Conservation (phyloP, 2,888 invertebrate genomes). For the Agelastica alni region DNA sequence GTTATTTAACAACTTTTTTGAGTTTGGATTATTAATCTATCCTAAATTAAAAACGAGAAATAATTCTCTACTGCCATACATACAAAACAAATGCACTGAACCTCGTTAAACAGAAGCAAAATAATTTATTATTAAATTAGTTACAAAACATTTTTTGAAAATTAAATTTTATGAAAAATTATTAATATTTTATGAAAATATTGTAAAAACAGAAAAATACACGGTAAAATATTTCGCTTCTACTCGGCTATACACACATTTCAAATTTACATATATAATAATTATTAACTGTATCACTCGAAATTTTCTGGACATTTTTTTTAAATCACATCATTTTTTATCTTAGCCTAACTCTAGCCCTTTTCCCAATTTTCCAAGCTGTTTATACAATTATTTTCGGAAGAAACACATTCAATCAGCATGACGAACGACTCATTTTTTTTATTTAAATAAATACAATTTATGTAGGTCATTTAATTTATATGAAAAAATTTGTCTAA, state of each 20-base stretch:
- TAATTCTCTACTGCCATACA: too few species aligned
- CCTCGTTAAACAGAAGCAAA: neutral
- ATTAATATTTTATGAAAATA: too few species aligned
- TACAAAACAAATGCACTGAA: neutral
- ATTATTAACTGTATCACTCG: constrained; percentile 8
- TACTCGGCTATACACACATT: neutral
- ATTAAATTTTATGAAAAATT: neutral
- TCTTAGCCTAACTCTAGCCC: constrained; percentile 3
- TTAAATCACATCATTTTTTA: constrained; percentile 16
- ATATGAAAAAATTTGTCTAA: too few species aligned
- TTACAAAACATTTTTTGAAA: neutral
- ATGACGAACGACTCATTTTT: too few species aligned
- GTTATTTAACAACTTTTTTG: too few species aligned
- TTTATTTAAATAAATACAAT: too few species aligned
- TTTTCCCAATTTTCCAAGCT: constrained; percentile 32
- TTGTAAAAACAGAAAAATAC: too few species aligned
- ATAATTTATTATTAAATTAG: neutral
- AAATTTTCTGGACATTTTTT: constrained; percentile 22
- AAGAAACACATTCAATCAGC: too few species aligned
- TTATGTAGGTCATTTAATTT: too few species aligned
- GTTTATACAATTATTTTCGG: constrained; percentile 23
- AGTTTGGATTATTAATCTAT: too few species aligned
- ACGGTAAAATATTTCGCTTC: neutral
- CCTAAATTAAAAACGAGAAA: too few species aligned
- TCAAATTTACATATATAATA: neutral